A percentile compares a stretch with the other conserved stretches of the same genome.
These are phyloP conservation scores for Prionace glauca DNA, from an alignment of 2,797 vertebrate genomes.

Conservation along the genomic window DNA sequence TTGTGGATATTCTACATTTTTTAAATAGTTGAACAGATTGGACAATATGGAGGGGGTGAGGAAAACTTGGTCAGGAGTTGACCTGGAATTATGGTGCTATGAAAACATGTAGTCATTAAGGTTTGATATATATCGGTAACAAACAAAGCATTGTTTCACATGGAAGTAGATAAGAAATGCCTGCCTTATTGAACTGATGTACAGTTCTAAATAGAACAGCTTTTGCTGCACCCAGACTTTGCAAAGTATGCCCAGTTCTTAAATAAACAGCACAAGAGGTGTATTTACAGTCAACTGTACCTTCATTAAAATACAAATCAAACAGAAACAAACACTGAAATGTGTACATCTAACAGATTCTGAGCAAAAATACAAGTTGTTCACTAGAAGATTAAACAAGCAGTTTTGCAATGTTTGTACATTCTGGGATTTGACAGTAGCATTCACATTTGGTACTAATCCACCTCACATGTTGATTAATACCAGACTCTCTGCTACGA, in stretches of 20 bases:
- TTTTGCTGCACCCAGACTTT: background rate
- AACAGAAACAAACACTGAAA: background rate
- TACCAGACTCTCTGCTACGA: background rate
- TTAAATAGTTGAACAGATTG: constrained; percentile 97
- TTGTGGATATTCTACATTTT: constrained; percentile 99
- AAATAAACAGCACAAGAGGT: background rate
- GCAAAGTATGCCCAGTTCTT: background rate
- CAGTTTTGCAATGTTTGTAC: background rate
- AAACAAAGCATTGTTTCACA: background rate
- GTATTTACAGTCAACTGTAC: background rate
- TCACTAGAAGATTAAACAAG: background rate
- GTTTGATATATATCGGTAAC: background rate
- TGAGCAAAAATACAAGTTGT: background rate
- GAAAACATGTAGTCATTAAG: constrained; percentile 3
- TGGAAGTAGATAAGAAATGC: background rate
- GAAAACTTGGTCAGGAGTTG: constrained; percentile 91
- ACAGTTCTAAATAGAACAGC: background rate
- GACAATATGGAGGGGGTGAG: constrained; percentile 83
- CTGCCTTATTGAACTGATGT: background rate
- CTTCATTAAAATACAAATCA: background rate
- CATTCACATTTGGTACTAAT: background rate
- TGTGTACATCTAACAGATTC: background rate
- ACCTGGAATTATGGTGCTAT: constrained; percentile 74
- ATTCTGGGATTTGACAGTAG: background rate
- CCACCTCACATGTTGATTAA: background rate